Percentiles rank a stretch among this genome's conserved stretches.
phyloP scores from a whole-genome alignment of 2,113 vertebrate species.

The Corythaixoides concolor region DNA sequence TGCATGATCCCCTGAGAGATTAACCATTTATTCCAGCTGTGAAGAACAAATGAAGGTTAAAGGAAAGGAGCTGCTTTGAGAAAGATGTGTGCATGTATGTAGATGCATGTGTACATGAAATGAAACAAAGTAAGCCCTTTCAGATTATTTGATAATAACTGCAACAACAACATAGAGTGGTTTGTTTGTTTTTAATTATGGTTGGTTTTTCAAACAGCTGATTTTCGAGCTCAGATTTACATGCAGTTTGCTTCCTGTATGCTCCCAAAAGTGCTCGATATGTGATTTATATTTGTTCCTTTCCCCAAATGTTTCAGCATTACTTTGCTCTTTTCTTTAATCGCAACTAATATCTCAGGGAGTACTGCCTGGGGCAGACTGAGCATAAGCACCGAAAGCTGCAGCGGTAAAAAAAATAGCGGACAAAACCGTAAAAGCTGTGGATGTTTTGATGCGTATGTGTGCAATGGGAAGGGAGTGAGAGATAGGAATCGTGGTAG shows the following conservation, averaged over 20 bases:
- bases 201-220: not conserved
- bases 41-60: conserved; percentile 76
- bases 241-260: not conserved
- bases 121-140: not conserved
- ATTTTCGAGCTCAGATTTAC: conserved; percentile 22
- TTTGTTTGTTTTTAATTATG: not conserved
- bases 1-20: conserved; percentile 68
- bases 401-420: not conserved
- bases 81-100: not conserved
- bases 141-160: conserved; percentile 41
- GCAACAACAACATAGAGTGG: not conserved
- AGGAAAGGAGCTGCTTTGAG: not conserved
- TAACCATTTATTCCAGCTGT: conserved; percentile 66
- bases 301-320: not conserved
- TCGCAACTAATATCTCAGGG: not conserved
- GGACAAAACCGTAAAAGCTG: not conserved
- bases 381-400: not conserved
- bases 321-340: conserved; percentile 40
- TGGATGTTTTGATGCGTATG: not conserved
- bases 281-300: not conserved
- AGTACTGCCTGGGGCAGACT: not conserved
- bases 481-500: not conserved
- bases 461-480: not conserved
- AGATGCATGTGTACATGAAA: not conserved
- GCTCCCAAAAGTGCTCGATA: not conserved